Percentiles rank a stretch among this genome's conserved stretches.
phyloP scores from a whole-genome alignment of 1,140 invertebrate genomes.

The Papilio polyxenes region DNA sequence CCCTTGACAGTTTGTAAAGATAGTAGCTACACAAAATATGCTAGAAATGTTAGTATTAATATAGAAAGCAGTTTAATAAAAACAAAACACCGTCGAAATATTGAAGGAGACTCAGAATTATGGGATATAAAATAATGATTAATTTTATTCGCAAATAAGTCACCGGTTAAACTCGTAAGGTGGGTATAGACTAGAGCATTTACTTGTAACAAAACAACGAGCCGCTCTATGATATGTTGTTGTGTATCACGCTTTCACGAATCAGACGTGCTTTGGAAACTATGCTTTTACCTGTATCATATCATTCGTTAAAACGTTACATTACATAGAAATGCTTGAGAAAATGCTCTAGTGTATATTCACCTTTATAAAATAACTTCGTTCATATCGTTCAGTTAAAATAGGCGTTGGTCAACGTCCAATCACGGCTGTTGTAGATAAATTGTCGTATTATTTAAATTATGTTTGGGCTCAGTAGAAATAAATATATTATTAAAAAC shows the following conservation, averaged over 20 bases:
- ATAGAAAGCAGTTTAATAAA: neutral
- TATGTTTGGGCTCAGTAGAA: constrained; percentile 45
- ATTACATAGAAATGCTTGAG: no score
- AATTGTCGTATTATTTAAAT: constrained; percentile 61
- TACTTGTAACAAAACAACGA: no score
- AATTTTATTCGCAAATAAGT: neutral
- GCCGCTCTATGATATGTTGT: no score
- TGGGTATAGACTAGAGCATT: no score
- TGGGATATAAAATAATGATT: neutral
- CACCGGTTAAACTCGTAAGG: neutral
- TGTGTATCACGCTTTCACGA: no score
- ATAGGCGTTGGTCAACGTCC: constrained; percentile 45
- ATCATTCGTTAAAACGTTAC: no score
- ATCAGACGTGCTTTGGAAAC: no score
- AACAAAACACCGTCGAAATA: neutral
- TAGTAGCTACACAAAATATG: neutral
- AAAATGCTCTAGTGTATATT: no score
- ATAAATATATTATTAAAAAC: constrained; percentile 46
- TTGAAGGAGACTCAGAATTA: neutral
- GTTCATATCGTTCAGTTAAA: constrained; percentile 4
- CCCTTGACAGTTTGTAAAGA: neutral
- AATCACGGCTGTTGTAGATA: constrained; percentile 57
- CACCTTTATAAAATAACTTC: neutral
- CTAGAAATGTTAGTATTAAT: neutral
- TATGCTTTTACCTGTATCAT: no score